phyloP scores from a whole-genome alignment of 2,113 vertebrate genomes.

The Lophotis ruficrista region DNA sequence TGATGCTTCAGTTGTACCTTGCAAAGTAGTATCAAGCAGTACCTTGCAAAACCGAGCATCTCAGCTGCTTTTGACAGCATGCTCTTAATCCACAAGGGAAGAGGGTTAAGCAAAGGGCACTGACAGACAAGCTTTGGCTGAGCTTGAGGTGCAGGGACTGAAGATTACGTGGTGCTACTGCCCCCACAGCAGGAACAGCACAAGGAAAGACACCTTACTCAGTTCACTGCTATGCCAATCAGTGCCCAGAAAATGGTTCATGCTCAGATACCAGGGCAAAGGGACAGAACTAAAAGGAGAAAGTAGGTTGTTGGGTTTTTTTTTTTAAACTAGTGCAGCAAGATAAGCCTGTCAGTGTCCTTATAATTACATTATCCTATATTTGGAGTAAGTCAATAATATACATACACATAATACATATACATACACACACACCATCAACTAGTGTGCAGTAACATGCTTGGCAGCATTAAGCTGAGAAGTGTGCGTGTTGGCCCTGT shows the following conservation, averaged over 20 bases:
- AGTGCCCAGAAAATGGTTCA: not conserved
- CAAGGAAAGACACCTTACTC: not conserved
- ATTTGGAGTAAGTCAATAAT: not conserved
- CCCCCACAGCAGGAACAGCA: not conserved
- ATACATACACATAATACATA: not conserved
- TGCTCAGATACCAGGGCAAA: not conserved
- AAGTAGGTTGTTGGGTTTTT: not conserved
- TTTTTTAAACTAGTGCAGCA: not conserved
- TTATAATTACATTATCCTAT: not conserved
- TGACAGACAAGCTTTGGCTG: not conserved
- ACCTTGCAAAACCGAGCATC: not conserved
- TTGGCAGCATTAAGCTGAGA: not conserved
- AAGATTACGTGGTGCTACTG: not conserved
- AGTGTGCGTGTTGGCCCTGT: not conserved
- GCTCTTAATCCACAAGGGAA: not conserved
- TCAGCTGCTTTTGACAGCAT: not conserved
- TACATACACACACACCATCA: not conserved
- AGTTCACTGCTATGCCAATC: rapidly evolving
- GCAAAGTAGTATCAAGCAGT: not conserved
- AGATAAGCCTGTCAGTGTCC: not conserved
- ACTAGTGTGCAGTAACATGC: not conserved
- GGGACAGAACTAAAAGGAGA: not conserved
- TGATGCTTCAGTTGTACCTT: not conserved
- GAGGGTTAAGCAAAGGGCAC: not conserved
- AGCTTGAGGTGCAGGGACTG: not conserved